A percentile compares a stretch with the other conserved stretches of the same genome.
These are phyloP conservation scores for Bombus huntii DNA, from an alignment of 1,140 invertebrate genomes.

Conservation along the genomic window DNA sequence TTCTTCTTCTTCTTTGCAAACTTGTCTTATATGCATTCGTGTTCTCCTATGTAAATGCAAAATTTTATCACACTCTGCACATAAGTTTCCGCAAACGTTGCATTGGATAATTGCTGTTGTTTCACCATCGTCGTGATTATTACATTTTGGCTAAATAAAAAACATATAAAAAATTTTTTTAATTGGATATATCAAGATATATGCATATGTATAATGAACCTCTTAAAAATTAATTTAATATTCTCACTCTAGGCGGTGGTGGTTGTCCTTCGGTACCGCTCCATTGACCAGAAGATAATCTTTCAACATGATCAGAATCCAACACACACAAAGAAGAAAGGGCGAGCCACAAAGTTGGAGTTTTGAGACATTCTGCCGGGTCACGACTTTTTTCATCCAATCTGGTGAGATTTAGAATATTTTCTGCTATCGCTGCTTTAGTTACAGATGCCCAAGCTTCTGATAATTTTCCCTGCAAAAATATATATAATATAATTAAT, in stretches of 20 bases:
- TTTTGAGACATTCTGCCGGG: slow-evolving; percentile 90
- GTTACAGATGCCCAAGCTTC: slow-evolving; percentile 93
- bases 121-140: slow-evolving; percentile 98
- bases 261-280: slow-evolving; percentile 84
- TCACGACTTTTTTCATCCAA: slow-evolving; percentile 89
- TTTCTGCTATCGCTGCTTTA: slow-evolving; percentile 95
- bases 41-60: slow-evolving; percentile 95
- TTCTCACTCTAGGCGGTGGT: slow-evolving; percentile 85
- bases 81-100: slow-evolving; percentile 94
- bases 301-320: slow-evolving; percentile 95
- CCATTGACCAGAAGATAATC: slow-evolving; percentile 89
- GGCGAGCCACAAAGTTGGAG: slow-evolving; percentile 95
- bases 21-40: slow-evolving; percentile 94
- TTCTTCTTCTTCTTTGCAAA: slow-evolving; percentile 97
- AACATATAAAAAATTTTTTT: background rate
- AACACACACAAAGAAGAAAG: slow-evolving; percentile 96
- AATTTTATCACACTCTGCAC: slow-evolving; percentile 97
- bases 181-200: background rate
- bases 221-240: background rate
- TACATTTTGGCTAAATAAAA: slow-evolving; percentile 89
- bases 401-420: slow-evolving; percentile 93
- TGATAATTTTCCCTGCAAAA: slow-evolving; percentile 90
- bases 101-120: slow-evolving; percentile 97
- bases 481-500: background rate
- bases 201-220: background rate